Base-by-base conservation (phyloP, 2,797 vertebrate genomes). In the Silurus lanzhouensis region DNA sequence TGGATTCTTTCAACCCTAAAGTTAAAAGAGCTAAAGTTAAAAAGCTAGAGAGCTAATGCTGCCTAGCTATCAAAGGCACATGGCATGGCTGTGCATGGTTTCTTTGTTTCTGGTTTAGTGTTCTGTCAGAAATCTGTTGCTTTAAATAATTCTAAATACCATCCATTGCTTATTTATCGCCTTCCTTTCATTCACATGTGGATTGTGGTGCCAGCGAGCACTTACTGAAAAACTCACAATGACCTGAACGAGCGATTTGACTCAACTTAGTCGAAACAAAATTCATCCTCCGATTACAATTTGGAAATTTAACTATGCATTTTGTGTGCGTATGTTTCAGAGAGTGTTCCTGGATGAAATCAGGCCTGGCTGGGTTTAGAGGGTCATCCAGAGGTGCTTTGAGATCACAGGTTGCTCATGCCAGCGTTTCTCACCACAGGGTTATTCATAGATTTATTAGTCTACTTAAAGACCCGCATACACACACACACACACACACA, bases 371-470 rank as follows among this genome's bases (percentile, higher is more conserved):
- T 84, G 71, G n/a, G 58, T 79, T 63, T 63, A n/a, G 22, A 63
- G 58, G 63, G 79, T 86, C 77, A 80, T 80, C 67, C 44, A 60
- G 22, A 87, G 81, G 75, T 81, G 68, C 55, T 82, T 83, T 61
- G 57, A 86, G 82, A 70, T 84, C 78, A 81, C 80, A 70, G 48
- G 19, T 46, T 82, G 60, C 82, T 82, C 52, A 44, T 77, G 38
- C 60, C 66, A 70, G 66, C 0, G 27, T 67, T 79, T 60, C 31
- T 38, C 57, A 17, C 44, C 66, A 19, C 52, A 17, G 7, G 70
- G 70, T 68, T 85, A 81, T 85, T 83, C 84, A 60, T 61, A 82
- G 83, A 86, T 88, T 82, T 89, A 88, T 86, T 70, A 46, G 27
- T 77, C 44, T 61, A 22, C 27, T 84, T 68, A n/a, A 80, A 46